These are phyloP conservation scores for Zygaena filipendulae DNA, from an alignment of 2,888 invertebrate species.

Conservation along the genomic window DNA sequence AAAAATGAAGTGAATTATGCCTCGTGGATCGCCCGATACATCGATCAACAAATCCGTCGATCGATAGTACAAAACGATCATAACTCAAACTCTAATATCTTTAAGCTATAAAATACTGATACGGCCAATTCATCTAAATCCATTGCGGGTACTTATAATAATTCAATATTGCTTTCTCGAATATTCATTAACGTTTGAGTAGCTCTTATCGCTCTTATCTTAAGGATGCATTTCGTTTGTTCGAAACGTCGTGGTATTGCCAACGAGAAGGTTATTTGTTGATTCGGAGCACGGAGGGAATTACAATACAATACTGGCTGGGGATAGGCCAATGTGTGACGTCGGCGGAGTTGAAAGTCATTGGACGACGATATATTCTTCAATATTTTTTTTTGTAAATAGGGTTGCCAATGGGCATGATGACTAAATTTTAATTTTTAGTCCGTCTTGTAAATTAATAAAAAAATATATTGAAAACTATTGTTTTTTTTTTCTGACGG, in stretches of 20 bases:
- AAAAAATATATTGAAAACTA: constrained; percentile 5
- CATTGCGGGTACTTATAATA: constrained; percentile 21
- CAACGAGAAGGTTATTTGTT: constrained; percentile 26
- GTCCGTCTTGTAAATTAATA: too few species aligned
- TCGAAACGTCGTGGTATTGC: not conserved
- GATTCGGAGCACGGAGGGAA: constrained; percentile 46
- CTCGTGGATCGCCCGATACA: too few species aligned
- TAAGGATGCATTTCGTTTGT: not conserved
- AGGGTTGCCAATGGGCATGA: constrained; percentile 33
- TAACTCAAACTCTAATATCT: too few species aligned
- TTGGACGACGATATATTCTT: constrained; percentile 50
- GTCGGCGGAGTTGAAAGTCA: constrained; percentile 52
- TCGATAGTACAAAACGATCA: too few species aligned
- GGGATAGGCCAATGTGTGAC: constrained; percentile 45
- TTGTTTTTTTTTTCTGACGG: constrained; percentile 15
- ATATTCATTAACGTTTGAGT: not conserved
- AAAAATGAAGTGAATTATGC: too few species aligned
- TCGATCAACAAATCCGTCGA: too few species aligned
- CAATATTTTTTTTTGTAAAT: constrained; percentile 21
- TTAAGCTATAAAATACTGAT: too few species aligned
- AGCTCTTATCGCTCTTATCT: not conserved
- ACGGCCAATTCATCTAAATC: constrained; percentile 31
- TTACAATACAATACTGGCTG: constrained; percentile 58
- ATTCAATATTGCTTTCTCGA: constrained; percentile 20
- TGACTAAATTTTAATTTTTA: too few species aligned